These are phyloP conservation scores for Diarsia dahlii DNA, from an alignment of 2,888 invertebrate genomes.

Conservation along the genomic window DNA sequence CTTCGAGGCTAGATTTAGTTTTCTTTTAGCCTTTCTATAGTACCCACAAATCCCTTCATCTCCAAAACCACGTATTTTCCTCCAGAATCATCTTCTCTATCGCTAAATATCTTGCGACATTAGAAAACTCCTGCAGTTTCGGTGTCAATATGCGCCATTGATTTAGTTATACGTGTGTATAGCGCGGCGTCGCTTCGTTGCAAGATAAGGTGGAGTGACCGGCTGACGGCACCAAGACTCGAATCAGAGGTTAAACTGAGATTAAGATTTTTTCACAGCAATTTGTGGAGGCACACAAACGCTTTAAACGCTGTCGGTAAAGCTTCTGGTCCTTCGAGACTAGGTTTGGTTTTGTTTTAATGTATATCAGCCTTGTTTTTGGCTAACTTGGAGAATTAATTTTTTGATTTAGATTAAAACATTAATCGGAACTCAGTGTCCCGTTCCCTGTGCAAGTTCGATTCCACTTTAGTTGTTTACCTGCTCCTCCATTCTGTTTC, in stretches of 20 bases:
- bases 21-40: neutral
- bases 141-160: constrained; percentile 58
- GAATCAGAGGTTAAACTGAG: constrained; percentile 16
- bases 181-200: constrained; percentile 49
- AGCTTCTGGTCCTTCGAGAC: neutral
- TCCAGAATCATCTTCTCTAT: neutral
- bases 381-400: neutral
- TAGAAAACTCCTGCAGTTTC: constrained; percentile 40
- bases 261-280: neutral
- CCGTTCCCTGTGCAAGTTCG: neutral
- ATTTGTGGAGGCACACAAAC: neutral
- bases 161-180: constrained; percentile 54
- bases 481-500: neutral
- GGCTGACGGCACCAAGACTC: constrained; percentile 29
- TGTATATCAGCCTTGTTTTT: neutral
- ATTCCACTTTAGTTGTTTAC: neutral
- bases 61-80: neutral
- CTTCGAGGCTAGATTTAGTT: no score
- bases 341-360: neutral
- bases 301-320: neutral
- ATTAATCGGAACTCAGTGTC: neutral
- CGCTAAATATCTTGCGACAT: constrained; percentile 19
- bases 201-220: constrained; percentile 60
- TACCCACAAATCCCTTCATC: neutral
- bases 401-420: no score